Conservation (phyloP, 2,797 vertebrate genomes). For the Liparis tanakae region DNA sequence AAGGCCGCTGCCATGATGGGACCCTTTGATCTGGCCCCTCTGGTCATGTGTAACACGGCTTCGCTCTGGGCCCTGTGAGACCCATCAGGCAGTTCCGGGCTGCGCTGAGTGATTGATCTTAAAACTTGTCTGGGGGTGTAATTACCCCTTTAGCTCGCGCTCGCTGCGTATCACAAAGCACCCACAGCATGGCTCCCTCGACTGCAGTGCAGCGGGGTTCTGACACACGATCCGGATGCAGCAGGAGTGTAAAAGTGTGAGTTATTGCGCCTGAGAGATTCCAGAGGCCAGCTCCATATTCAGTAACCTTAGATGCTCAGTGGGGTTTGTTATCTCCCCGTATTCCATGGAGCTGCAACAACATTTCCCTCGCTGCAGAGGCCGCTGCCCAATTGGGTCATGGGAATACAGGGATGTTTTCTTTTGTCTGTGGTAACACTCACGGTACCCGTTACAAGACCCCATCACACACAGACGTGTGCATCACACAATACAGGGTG, state of each 20-base stretch:
- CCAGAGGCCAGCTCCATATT: slow-evolving; percentile 41
- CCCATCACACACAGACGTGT: slow-evolving; percentile 44
- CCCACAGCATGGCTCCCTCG: slow-evolving; percentile 23
- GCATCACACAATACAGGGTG: background rate
- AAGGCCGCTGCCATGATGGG: slow-evolving; percentile 36
- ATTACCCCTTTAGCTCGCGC: slow-evolving; percentile 53
- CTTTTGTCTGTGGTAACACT: slow-evolving; percentile 11
- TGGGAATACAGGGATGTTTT: slow-evolving; percentile 54
- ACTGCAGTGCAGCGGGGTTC: slow-evolving; percentile 40
- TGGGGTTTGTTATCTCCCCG: slow-evolving; percentile 53
- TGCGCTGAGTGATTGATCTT: slow-evolving; percentile 63
- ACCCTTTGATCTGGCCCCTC: slow-evolving; percentile 70
- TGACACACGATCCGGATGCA: slow-evolving; percentile 58
- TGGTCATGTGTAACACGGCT: slow-evolving; percentile 61
- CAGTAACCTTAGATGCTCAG: slow-evolving; percentile 44
- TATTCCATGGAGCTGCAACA: slow-evolving; percentile 35
- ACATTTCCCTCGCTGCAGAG: slow-evolving; percentile 31
- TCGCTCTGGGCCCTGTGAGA: slow-evolving; percentile 59
- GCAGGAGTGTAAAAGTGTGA: slow-evolving; percentile 53
- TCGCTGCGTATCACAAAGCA: slow-evolving; percentile 33
- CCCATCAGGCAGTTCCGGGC: slow-evolving; percentile 54
- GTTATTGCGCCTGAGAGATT: slow-evolving; percentile 54
- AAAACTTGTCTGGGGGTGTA: slow-evolving; percentile 63
- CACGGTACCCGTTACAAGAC: slow-evolving; percentile 57
- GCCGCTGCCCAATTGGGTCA: slow-evolving; percentile 25